These are phyloP conservation scores for Uropetala carovei DNA, from an alignment of 2,888 invertebrate species.

Conservation along the genomic window DNA sequence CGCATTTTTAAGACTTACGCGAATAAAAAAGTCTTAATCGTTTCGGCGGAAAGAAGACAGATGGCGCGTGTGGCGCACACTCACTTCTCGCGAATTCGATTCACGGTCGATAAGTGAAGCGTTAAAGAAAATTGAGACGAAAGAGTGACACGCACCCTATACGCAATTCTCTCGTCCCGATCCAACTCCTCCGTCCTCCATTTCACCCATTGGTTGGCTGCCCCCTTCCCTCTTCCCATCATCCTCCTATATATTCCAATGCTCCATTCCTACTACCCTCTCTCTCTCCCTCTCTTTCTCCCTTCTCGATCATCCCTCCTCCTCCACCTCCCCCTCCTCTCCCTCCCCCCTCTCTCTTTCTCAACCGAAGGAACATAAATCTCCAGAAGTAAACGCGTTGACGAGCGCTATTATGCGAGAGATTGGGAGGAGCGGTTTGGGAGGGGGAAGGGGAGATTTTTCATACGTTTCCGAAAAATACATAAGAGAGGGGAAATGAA, in stretches of 20 bases:
- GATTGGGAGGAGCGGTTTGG: background rate
- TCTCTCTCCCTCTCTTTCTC: background rate
- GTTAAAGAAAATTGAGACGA: too few relatives aligned
- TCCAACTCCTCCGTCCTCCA: conserved; percentile 6
- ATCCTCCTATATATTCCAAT: background rate
- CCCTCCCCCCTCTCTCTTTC: background rate
- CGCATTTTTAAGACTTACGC: too few relatives aligned
- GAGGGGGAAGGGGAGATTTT: background rate
- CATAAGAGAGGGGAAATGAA: conserved; percentile 17
- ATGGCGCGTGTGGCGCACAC: too few relatives aligned
- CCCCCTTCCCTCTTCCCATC: background rate
- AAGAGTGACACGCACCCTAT: too few relatives aligned
- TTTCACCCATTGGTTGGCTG: background rate
- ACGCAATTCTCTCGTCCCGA: too few relatives aligned
- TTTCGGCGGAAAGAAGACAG: too few relatives aligned
- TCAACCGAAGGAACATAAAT: background rate
- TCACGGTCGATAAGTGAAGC: too few relatives aligned
- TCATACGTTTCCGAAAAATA: background rate
- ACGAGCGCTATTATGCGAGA: conserved; percentile 3
- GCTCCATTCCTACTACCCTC: background rate
- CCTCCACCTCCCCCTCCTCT: background rate
- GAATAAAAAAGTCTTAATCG: too few relatives aligned
- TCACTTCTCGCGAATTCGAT: too few relatives aligned
- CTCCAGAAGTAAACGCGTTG: background rate
- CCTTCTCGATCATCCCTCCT: background rate